phyloP scores from a whole-genome alignment of 2,113 vertebrate species.

The Ammodytes dubius region DNA sequence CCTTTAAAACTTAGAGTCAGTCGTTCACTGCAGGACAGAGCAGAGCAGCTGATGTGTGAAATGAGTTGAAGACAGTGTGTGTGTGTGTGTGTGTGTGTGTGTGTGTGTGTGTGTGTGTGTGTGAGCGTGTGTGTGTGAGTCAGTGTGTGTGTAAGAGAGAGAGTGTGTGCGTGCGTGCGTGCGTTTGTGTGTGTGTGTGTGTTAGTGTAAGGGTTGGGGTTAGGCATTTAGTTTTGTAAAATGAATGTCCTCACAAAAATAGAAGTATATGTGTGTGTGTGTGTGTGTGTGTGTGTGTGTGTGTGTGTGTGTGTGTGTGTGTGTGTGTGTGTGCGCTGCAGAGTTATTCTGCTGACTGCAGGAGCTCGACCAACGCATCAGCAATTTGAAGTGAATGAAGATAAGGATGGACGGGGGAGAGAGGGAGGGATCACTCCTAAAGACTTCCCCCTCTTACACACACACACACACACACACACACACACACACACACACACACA shows the following conservation, averaged over 20 bases:
- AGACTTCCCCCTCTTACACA: background rate
- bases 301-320: constrained; percentile 43
- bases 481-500: constrained; percentile 7
- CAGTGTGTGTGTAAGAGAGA: too few relatives aligned
- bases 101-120: constrained; percentile 7
- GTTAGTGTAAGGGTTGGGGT: background rate
- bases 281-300: constrained; percentile 34
- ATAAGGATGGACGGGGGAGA: background rate
- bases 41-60: background rate
- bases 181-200: background rate
- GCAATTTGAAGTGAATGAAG: constrained; percentile 66
- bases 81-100: constrained; percentile 15
- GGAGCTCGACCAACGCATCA: constrained; percentile 57
- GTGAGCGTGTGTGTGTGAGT: background rate
- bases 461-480: constrained; percentile 22
- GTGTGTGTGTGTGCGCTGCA: constrained; percentile 55
- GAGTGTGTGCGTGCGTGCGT: too few relatives aligned
- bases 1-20: too few relatives aligned
- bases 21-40: background rate
- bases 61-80: background rate
- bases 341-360: constrained; percentile 76
- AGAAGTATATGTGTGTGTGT: constrained; percentile 45
- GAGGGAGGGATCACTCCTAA: constrained; percentile 18
- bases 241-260: too few relatives aligned
- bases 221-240: too few relatives aligned